Base-by-base conservation (phyloP, 2,888 invertebrate genomes). In the Calameuta filiformis region DNA sequence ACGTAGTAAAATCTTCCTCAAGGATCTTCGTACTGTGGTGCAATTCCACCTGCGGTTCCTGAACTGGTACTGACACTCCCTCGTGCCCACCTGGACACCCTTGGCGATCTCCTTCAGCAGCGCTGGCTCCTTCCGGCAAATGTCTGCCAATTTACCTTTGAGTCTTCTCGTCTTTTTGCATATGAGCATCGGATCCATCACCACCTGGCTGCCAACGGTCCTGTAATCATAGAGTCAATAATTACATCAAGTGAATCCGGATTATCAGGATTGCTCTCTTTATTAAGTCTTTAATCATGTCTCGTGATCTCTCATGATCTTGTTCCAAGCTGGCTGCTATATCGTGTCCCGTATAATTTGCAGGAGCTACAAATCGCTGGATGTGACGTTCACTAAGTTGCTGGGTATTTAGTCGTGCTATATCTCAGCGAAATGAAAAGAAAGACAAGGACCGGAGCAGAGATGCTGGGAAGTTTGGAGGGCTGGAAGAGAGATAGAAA, bases 51-150 rank as follows among this genome's bases (percentile, higher is more conserved):
- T 93, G 81, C 97, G 94, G 91, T 95, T 95, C 79, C 95, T 93
- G 92, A 98, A 97, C 93, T 97, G 97, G 92, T 95, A 94, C 85
- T 97, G 96, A 91, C 98, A 98, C 94, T 98, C 97, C 83, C 94
- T 94, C 85, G 97, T 96, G 35, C 96, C 97, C 81, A 96, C 93
- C 85, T 95, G 94, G 80, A 97, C 96, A 34, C 98, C 98, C 87
- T 95, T 94, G 78, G 95, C 94, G 89, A 98, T 97, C 92, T 97
- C 96, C 89, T 95, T 94, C 83, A 98, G 93, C 76, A 98, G 94
- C 83, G 94, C 94, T 75, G 95, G 95, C 92, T 98, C 97, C 92
- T 96, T 96, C 85, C 95, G 94, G 92, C 98, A 98, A 90, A 96
- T 96, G 89, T 96, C 95, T 37, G 95, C 95, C 89, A 96, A 93